Conservation (phyloP, 2,888 invertebrate genomes). For the Callimorpha dominula region DNA sequence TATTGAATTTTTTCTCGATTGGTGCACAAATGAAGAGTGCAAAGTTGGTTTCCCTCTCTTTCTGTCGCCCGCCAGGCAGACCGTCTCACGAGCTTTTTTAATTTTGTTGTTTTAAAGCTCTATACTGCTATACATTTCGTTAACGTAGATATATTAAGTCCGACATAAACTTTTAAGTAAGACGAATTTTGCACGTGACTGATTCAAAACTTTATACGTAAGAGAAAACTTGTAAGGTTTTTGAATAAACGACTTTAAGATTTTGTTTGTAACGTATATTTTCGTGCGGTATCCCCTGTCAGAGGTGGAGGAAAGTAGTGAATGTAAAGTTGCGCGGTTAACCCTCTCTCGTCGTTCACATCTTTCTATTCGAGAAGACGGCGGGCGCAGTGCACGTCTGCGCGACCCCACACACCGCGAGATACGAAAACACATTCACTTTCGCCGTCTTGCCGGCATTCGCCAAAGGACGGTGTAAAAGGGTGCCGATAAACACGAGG, state of each 20-base stretch:
- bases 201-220: conserved; percentile 66
- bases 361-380: conserved; percentile 59
- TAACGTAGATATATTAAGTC: conserved; percentile 42
- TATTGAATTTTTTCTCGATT: conserved; percentile 85
- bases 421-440: conserved; percentile 68
- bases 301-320: conserved; percentile 63
- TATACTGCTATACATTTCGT: conserved; percentile 42
- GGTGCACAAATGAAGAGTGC: conserved; percentile 82
- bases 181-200: conserved; percentile 59
- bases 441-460: conserved; percentile 70
- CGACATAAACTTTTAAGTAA: conserved; percentile 53
- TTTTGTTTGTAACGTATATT: conserved; percentile 55
- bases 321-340: conserved; percentile 76
- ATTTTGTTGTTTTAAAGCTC: conserved; percentile 67
- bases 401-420: conserved; percentile 65
- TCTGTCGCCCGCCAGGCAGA: conserved; percentile 68
- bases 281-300: conserved; percentile 65
- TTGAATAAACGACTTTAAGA: conserved; percentile 57
- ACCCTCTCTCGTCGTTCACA: conserved; percentile 69
- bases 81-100: conserved; percentile 70
- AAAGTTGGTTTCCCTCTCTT: conserved; percentile 75
- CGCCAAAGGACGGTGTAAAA: conserved; percentile 76
- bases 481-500: conserved; percentile 79
- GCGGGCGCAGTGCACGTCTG: conserved; percentile 62
- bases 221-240: conserved; percentile 35